phyloP scores from a whole-genome alignment of 2,113 vertebrate species.

The Chunga burmeisteri region DNA sequence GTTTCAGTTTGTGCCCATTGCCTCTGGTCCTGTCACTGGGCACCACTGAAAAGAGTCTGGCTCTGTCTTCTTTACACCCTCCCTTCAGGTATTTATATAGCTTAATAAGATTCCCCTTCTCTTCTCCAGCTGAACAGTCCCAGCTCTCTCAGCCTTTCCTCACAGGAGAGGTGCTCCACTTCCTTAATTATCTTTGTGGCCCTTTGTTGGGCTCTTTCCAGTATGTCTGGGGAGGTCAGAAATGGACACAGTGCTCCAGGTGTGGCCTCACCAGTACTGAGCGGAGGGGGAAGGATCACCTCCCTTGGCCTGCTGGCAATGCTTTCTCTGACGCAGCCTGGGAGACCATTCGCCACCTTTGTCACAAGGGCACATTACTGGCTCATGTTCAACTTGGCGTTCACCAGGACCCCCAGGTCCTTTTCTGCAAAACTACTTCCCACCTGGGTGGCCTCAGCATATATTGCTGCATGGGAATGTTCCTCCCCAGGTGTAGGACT shows the following conservation, averaged over 20 bases:
- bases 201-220: background rate
- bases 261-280: background rate
- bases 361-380: background rate
- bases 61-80: background rate
- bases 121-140: background rate
- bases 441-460: background rate
- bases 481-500: background rate
- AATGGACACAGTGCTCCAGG: background rate
- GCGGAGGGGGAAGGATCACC: background rate
- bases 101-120: background rate
- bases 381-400: background rate
- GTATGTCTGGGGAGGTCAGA: background rate
- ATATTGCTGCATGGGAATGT: background rate
- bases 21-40: background rate
- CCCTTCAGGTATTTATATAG: background rate
- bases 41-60: background rate
- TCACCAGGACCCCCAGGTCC: background rate
- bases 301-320: background rate
- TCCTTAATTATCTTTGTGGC: background rate
- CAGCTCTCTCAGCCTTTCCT: background rate
- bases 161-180: background rate
- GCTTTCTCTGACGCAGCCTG: background rate
- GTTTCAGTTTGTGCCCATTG: background rate
- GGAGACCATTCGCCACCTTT: fast-evolving
- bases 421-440: background rate